Base-by-base conservation (phyloP, 2,113 vertebrate species). In the Mola mola region DNA sequence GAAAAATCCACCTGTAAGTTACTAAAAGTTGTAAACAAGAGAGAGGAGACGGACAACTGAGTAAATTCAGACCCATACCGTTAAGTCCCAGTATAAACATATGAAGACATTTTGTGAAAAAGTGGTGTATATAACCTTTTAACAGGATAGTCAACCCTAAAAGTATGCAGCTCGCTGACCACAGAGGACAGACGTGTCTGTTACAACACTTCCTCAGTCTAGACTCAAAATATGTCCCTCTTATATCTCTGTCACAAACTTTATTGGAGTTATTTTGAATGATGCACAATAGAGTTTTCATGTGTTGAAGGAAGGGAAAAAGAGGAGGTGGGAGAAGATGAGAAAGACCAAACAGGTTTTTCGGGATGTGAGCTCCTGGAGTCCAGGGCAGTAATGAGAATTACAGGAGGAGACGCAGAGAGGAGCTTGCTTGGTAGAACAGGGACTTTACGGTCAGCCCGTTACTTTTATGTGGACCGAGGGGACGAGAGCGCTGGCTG, bases 381-480 rank as follows among this genome's bases (percentile, higher is more conserved):
- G 80, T 78, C 58, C 81, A 44, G 49, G 84, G 87, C 65, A 78
- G 66, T 88, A 82, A 93, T 93, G 89, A 78, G 72, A 88, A 87
- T 87, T 40, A 69, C 89, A 91, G 89, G 60, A 82, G 48, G 53
- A 66, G 70, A 68, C 62, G 61, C 28, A 52, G 74, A 67, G 49
- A 81, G 42, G 62, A 72, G 44, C 57, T 36, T 28, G 38, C 26
- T 52, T 20, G 51, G 66, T 50, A 33, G 59, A 71, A 73, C 42
- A 33, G 46, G 62, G 37, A 34, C 71, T 75, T 79, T 72, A 73
- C 34, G 31, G n/a, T 47, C 53, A 72, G 63, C 42, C 75, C 19
- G 37, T 81, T 66, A 40, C 73, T 72, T 89, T 88, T 87, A 89
- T 66, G 48, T 67, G 78, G 49, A 82, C 37, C 68, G 24, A 4